Evolutionary conservation across 2,797 vertebrate genomes (phyloP), one percentile per base, ranked within the genome.

Genomic region (Caiman crocodilus): DNA sequence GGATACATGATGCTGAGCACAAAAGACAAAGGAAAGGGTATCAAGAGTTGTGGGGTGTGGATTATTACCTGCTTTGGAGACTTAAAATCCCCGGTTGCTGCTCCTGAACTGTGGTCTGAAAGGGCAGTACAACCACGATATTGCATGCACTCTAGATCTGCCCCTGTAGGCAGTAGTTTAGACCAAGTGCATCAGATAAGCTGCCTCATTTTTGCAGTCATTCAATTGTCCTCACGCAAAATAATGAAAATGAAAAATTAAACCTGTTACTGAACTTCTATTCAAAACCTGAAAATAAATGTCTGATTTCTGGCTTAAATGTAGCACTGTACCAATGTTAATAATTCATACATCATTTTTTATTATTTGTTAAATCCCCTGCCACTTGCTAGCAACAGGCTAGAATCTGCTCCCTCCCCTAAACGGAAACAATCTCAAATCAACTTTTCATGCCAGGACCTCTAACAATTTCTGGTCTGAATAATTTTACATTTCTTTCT

Each of bases 341-440:
- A 21, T 75, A 23, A 84, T 15, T 2, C 50, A 61, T 83, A 60
- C 20, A 50, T 50, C 9, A 50, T 50, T 50, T 50, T 50, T 50
- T 50, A 50, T 50, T 76, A 88, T 28, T 59, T 87, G 60, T 83
- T 79, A 92, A 96, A 90, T 81, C 42, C 35, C 59, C 59, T 32
- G 32, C 55, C 71, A 50, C n/a, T 65, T 78, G 42, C 35, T 14
- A 67, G 74, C 89, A 85, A 87, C 13, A 32, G 79, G 28, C 5
- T 6, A 13, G 87, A 13, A 73, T 6, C 4, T 1, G 0, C 7
- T 64, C 76, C 21, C 80, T 73, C 21, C 32, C 89, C 93, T 85
- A 50, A 67, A 35, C 56, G 90, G 79, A 94, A 83, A 57, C 2
- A 1, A 25, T 64, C 18, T 81, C 82, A 80, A 10, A 30, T 81